phyloP scores from a whole-genome alignment of 1,140 invertebrate species.

The Lepidotrigona ventralis region DNA sequence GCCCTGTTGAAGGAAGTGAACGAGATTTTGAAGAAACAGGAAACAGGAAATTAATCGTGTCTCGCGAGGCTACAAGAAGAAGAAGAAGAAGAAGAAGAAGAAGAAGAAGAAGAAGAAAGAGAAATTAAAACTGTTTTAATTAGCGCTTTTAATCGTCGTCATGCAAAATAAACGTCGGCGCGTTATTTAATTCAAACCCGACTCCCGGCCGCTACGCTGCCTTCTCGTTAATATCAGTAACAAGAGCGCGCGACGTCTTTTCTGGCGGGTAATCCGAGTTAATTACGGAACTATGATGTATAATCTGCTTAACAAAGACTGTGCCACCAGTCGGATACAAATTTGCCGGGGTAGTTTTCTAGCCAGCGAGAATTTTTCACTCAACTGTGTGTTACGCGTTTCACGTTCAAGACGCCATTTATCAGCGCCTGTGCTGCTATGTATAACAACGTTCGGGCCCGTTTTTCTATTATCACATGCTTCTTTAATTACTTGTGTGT shows the following conservation, averaged over 20 bases:
- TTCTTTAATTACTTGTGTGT: not conserved
- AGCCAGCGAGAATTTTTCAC: not conserved
- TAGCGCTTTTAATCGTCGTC: conserved; percentile 37
- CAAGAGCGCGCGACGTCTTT: not conserved
- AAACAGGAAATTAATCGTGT: not conserved
- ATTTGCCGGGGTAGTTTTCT: not conserved
- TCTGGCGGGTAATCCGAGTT: not conserved
- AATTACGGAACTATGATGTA: not conserved
- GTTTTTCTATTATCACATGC: too few species aligned
- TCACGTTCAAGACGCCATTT: not conserved
- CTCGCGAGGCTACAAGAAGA: not conserved
- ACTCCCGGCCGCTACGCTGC: not conserved
- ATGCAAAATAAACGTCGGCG: conserved; percentile 20
- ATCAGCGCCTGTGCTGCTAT: not conserved
- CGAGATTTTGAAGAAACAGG: too few species aligned
- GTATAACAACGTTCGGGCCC: not conserved
- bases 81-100: not conserved
- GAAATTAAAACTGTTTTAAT: conserved; percentile 42
- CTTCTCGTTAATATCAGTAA: not conserved
- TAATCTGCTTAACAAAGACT: too few species aligned
- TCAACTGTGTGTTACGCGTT: too few species aligned
- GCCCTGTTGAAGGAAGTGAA: too few species aligned
- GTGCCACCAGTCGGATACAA: not conserved
- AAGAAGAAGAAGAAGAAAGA: not conserved
- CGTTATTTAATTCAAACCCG: conserved; percentile 38